phyloP scores from a whole-genome alignment of 1,140 invertebrate species.

The Drosophila lacertosa region DNA sequence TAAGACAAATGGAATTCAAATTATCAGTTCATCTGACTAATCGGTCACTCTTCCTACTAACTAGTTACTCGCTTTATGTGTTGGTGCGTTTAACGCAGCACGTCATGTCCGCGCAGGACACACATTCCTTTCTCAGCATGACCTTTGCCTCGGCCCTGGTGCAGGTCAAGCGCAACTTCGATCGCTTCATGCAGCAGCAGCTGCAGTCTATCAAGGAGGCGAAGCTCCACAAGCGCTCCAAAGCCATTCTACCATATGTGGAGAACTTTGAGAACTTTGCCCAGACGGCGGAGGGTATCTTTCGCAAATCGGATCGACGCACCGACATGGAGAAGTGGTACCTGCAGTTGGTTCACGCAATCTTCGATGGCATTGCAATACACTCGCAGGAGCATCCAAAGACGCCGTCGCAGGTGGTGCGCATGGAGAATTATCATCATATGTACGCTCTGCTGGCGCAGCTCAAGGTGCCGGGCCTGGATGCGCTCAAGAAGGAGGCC shows the following conservation, averaged over 20 bases:
- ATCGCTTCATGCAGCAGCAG: conserved; percentile 95
- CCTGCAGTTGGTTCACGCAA: conserved; percentile 91
- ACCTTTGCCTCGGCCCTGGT: conserved; percentile 94
- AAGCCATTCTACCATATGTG: conserved; percentile 96
- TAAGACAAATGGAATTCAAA: conserved; percentile 85
- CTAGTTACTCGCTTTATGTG: conserved; percentile 95
- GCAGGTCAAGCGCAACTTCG: conserved; percentile 97
- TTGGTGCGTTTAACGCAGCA: conserved; percentile 95
- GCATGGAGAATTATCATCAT: conserved; percentile 99
- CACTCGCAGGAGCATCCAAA: conserved; percentile 95
- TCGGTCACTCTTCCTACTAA: conserved; percentile 34
- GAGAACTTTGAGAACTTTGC: conserved; percentile 97
- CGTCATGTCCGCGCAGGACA: conserved; percentile 95
- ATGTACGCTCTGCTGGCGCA: conserved; percentile 94
- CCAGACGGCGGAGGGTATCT: conserved; percentile 93
- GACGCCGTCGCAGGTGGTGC: conserved; percentile 96
- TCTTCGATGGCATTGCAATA: conserved; percentile 93
- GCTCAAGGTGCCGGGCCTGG: conserved; percentile 95
- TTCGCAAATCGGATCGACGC: conserved; percentile 93
- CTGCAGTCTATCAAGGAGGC: conserved; percentile 93
- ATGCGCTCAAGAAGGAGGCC: conserved; percentile 94
- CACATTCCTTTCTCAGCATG: conserved; percentile 95
- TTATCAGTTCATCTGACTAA: conserved; percentile 1
- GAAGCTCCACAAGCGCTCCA: conserved; percentile 89
- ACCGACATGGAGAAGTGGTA: conserved; percentile 99